Evolutionary conservation across 2,113 vertebrate species (phyloP), one percentile per base, ranked within the genome.

Genomic region (Dasyurus viverrinus): DNA sequence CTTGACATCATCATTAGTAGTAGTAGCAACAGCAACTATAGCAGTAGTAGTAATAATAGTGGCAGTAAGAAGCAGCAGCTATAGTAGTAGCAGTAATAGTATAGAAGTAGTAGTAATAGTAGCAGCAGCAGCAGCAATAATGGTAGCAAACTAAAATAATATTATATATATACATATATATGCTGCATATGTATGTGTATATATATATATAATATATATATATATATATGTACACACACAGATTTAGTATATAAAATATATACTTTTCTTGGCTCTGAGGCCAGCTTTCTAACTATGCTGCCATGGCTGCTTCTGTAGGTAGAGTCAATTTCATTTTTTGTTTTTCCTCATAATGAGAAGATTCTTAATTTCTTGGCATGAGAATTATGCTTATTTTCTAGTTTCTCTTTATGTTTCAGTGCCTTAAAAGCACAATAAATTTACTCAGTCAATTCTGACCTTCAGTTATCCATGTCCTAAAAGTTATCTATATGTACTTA

Each of bases 381-480:
- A 42, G n/a, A 84, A 42, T 19, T 8, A 42, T 23, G 2, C 19
- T 84, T 76, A n/a, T n/a, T 76, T 76, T 76, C 14, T 76, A 6
- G 36, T 76, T 84, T 42, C 68, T 42, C 42, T 42, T 84, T 90
- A 26, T 3, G 10, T 11, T 54, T 60, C 54, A 93, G 46, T 47
- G 50, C 8, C 30, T 95, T 92, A 47, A 94, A 93, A 89, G 93
- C 30, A 91, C 54, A 95, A 47, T 76, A 57, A 46, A 2, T 6
- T 24, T 90, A 54, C 47, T 95, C 27, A 89, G 68, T 84, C 68
- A 84, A 84, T 42, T 42, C n/a, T 84, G 36, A 84, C 19, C 42
- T 84, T 84, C n/a, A 84, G 68, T 84, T 84, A 19, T n/a, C 19
- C n/a, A 84, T 84, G n/a, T 84, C 19, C 19, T 84, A 84, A 42